A percentile compares a stretch with the other conserved stretches of the same genome.
Evolutionary conservation across 35 echinoderm and acorn worm genomes (phyloP).

Genomic region (Nesometra sesokonis): DNA sequence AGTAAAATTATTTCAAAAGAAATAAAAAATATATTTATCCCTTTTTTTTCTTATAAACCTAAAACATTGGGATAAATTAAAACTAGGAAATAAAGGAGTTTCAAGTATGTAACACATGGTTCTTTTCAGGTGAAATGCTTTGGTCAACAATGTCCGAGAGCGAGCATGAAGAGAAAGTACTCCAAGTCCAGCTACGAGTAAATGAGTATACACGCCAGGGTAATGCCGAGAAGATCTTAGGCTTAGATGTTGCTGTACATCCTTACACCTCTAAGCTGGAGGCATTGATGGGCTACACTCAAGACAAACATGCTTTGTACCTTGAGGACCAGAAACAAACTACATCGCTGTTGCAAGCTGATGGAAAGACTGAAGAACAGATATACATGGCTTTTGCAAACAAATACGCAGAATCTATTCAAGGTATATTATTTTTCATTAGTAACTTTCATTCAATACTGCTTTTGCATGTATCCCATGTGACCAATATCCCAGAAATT

Average conservation of each 20-base stretch:
- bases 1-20: no score
- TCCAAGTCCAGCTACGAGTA: constrained; percentile 67
- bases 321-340: constrained; percentile 41
- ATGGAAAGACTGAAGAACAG: constrained; percentile 76
- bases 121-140: constrained; percentile 54
- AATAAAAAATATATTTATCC: no score
- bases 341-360: constrained; percentile 29
- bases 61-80: no score
- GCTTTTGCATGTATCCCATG: no score
- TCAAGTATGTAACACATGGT: no score
- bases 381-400: constrained; percentile 33
- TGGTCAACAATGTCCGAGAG: constrained; percentile 87
- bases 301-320: constrained; percentile 38
- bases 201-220: constrained; percentile 28
- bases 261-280: constrained; percentile 41
- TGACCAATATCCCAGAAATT: no score
- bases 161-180: constrained; percentile 73
- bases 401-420: constrained; percentile 44
- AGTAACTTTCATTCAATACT: no score
- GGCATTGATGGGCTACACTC: constrained; percentile 61
- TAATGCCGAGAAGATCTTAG: constrained; percentile 53
- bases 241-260: constrained; percentile 51
- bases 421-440: constrained; percentile 37
- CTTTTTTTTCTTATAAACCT: no score
- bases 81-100: no score